Evolutionary conservation across 2,113 vertebrate genomes (phyloP).

Genomic region (Istiophorus platypterus): DNA sequence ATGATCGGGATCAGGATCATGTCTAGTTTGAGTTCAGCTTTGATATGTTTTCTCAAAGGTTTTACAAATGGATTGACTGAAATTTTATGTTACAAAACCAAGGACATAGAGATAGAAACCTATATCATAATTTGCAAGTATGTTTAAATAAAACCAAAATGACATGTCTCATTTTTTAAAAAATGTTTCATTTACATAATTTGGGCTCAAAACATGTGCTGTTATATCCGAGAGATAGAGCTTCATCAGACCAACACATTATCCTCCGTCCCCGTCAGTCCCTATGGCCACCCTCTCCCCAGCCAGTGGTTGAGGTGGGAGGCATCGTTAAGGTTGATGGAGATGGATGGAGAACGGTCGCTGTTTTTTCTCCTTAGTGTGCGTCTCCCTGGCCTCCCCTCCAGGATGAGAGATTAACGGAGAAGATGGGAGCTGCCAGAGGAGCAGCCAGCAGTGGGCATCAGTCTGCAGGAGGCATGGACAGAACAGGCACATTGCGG

Average conservation of each 20-base stretch:
- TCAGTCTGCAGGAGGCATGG: constrained; percentile 33
- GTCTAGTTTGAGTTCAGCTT: background rate
- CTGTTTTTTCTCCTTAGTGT: constrained; percentile 41
- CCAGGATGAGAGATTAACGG: constrained; percentile 56
- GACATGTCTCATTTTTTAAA: background rate
- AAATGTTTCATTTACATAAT: constrained; percentile 40
- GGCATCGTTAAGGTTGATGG: too few species aligned
- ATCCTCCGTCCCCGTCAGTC: constrained; percentile 16
- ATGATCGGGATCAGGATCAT: background rate
- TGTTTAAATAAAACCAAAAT: constrained; percentile 41
- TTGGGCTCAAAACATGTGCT: constrained; percentile 17
- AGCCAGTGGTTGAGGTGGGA: constrained; percentile 49
- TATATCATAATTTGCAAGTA: constrained; percentile 2
- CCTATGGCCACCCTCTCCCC: constrained; percentile 55
- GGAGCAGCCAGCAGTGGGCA: constrained; percentile 34
- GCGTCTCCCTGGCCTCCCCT: constrained; percentile 29
- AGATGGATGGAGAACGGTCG: constrained; percentile 60
- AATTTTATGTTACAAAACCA: constrained; percentile 3
- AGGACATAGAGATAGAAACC: background rate
- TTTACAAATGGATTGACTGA: background rate
- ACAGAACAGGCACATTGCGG: background rate
- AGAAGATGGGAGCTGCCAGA: constrained; percentile 35
- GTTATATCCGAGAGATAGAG: constrained; percentile 9
- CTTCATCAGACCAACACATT: constrained; percentile 47
- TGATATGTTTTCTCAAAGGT: background rate